Percentiles rank a stretch among this genome's conserved stretches.
phyloP scores from a whole-genome alignment of 2,888 invertebrate genomes.

The Conchocele bisecta region DNA sequence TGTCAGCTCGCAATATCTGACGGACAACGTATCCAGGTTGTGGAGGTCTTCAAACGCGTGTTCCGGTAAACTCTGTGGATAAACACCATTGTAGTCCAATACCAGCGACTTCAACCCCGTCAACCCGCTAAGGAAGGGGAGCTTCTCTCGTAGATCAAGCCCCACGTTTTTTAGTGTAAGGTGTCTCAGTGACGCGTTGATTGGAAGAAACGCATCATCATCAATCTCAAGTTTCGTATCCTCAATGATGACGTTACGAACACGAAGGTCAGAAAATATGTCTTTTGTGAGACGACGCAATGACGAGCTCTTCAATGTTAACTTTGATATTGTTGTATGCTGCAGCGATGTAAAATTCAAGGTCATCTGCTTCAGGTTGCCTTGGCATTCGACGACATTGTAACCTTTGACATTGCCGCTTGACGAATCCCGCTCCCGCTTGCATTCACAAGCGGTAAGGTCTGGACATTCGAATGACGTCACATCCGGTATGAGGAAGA shows the following conservation, averaged over 20 bases:
- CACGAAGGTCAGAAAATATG: constrained; percentile 26
- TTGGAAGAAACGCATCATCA: constrained; percentile 21
- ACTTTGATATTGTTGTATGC: constrained; percentile 15
- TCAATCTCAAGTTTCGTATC: constrained; percentile 18
- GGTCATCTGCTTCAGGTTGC: constrained; percentile 9
- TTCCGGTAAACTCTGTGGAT: constrained; percentile 41
- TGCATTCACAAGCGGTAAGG: constrained; percentile 43
- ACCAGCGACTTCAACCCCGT: constrained; percentile 23
- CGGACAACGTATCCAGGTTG: constrained; percentile 23
- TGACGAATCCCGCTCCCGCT: constrained; percentile 13
- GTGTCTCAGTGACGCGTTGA: constrained; percentile 15
- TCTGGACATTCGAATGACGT: constrained; percentile 35
- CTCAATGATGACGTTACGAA: constrained; percentile 32
- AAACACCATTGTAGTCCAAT: constrained; percentile 44
- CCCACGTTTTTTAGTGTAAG: constrained; percentile 38
- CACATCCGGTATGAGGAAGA: constrained; percentile 1
- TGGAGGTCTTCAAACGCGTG: constrained; percentile 24
- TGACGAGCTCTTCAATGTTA: constrained; percentile 41
- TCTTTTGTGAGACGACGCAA: constrained; percentile 3
- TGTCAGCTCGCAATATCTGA: constrained; percentile 45
- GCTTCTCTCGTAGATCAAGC: constrained; percentile 17
- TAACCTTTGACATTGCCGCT: constrained; percentile 9
- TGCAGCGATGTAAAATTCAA: constrained; percentile 25
- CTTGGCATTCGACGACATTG: constrained; percentile 37
- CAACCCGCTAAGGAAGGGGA: constrained; percentile 36